These are phyloP conservation scores for Hanleya hanleyi DNA, from an alignment of 2,888 invertebrate genomes.

Conservation along the genomic window DNA sequence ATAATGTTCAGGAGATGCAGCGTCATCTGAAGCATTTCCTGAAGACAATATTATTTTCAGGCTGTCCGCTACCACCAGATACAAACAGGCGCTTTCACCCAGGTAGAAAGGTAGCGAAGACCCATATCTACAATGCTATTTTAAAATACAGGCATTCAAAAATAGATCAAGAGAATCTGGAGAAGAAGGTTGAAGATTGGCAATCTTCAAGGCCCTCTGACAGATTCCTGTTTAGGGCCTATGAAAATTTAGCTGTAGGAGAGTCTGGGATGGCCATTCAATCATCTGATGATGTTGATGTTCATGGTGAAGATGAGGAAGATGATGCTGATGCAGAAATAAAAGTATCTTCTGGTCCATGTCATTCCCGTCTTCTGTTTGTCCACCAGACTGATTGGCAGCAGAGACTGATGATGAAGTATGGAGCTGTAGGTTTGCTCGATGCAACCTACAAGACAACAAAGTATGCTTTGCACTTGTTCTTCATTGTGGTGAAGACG, in stretches of 20 bases:
- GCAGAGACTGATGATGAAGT: slow-evolving; percentile 19
- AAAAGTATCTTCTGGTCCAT: background rate
- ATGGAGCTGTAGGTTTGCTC: slow-evolving; percentile 31
- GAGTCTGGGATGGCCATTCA: too few relatives aligned
- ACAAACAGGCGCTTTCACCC: background rate
- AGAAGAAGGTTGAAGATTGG: background rate
- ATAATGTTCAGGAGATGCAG: background rate
- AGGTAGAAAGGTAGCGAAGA: background rate
- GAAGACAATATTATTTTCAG: background rate
- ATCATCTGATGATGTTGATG: too few relatives aligned
- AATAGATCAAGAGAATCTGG: background rate
- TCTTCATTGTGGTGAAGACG: slow-evolving; percentile 25
- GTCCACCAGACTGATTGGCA: slow-evolving; percentile 26
- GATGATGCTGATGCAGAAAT: background rate
- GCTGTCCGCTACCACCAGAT: background rate
- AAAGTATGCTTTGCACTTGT: slow-evolving; percentile 31
- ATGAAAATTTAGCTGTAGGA: too few relatives aligned
- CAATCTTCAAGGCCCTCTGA: too few relatives aligned
- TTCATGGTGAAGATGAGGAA: too few relatives aligned
- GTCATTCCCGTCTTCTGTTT: slow-evolving; percentile 13
- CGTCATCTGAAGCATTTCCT: background rate
- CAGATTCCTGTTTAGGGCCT: too few relatives aligned
- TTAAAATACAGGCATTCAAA: background rate
- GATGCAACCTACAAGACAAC: slow-evolving; percentile 34
- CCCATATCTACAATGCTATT: background rate